Evolutionary conservation across 2,888 invertebrate species (phyloP).

Genomic region (Lasioglossum leucozonium): DNA sequence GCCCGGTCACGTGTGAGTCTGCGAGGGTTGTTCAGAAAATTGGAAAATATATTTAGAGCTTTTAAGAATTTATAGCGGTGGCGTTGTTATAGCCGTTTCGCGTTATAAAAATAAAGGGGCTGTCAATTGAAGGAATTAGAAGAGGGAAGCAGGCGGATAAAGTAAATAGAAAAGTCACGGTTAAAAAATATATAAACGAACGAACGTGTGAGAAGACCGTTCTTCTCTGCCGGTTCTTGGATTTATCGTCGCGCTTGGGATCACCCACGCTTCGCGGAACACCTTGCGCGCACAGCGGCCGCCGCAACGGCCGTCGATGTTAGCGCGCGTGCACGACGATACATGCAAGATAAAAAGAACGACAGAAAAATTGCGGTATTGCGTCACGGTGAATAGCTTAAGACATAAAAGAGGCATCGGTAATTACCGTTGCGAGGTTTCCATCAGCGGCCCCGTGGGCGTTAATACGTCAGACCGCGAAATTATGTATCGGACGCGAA

Average conservation of each 20-base stretch:
- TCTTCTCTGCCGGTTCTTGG: not conserved
- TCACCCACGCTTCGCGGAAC: not conserved
- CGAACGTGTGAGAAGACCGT: too few relatives aligned
- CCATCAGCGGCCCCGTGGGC: not conserved
- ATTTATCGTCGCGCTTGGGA: not conserved
- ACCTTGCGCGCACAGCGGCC: not conserved
- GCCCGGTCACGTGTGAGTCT: not conserved
- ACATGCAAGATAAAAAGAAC: not conserved
- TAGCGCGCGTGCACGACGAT: not conserved
- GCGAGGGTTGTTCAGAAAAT: not conserved
- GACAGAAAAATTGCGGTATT: not conserved
- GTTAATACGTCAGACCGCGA: not conserved
- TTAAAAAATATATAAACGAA: too few relatives aligned
- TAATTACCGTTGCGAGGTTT: constrained; percentile 1
- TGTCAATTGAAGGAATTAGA: too few relatives aligned
- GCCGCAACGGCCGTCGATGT: not conserved
- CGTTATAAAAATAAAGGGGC: not conserved
- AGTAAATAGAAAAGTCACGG: too few relatives aligned
- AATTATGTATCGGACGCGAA: not conserved
- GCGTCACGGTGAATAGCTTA: not conserved
- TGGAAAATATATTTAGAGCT: not conserved
- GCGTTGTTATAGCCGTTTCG: not conserved
- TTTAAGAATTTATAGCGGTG: not conserved
- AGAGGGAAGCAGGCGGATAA: too few relatives aligned
- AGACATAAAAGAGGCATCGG: not conserved